Evolutionary conservation across 2,113 vertebrate genomes (phyloP), one percentile per base, ranked within the genome.

Genomic region (Labrus mixtus): DNA sequence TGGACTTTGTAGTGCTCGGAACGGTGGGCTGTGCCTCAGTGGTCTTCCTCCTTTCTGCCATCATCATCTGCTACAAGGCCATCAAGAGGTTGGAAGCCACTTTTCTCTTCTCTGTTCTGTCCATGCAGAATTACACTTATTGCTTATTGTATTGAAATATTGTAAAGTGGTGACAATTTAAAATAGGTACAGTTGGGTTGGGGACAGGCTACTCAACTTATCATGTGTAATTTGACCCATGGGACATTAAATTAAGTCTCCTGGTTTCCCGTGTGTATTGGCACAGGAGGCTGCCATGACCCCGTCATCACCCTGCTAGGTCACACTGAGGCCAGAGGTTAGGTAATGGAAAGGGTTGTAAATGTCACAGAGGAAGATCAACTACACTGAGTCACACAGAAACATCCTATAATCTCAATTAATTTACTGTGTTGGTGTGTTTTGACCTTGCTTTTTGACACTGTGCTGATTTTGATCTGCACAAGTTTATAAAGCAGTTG

Each of bases 61-160:
- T 97, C 93, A 97, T 98, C 93, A 96, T 98, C 93, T 99, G 96
- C 94, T 99, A 98, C 96, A 99, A 99, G 95, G 97, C 97, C 93
- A 98, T 99, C 91, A 99, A 99, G 92, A 97, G 97, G 97, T 99
- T 92, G 92, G 95, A 59, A 55, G 37, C 43, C 55, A 61, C 13
- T 54, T 41, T 55, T 43, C 6, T 37, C 39, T 73, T 45, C 17
- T 48, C 46, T 17, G 12, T 13, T 16, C 45, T 16, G 6, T 51
- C 13, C 73, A 11, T 39, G 29, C 20, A 16, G 20, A 51, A 39
- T 74, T 69, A 45, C 46, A 41, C 29, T 60, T 17, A n/a, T n/a
- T n/a, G 2, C 37, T 45, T 56, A n/a, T 23, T 43, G 41, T n/a
- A n/a, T n/a, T n/a, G 58, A 73, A 71, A 55, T 25, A 55, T 36